Conservation (phyloP, 2,797 vertebrate species). For the Coreius guichenoti region DNA sequence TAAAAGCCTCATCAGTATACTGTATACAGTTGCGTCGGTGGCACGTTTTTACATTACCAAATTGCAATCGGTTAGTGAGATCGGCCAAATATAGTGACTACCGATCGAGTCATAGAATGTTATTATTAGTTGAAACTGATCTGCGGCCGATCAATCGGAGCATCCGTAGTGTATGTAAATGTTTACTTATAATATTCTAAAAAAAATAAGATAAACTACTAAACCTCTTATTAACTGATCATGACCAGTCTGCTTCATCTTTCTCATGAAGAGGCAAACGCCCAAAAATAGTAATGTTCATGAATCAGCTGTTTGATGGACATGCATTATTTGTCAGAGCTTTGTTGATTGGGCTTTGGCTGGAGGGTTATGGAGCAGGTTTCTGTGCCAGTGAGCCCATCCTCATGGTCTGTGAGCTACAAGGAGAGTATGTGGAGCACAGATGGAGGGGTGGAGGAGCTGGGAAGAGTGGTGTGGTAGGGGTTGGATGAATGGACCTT, state of each 20-base stretch:
- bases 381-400: conserved; percentile 50
- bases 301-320: conserved; percentile 54
- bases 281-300: background rate
- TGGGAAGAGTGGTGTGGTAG: conserved; percentile 61
- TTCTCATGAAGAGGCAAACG: background rate
- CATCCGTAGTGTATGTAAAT: background rate
- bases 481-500: conserved; percentile 63
- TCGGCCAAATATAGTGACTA: background rate
- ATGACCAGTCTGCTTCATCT: background rate
- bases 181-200: background rate
- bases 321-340: conserved; percentile 56
- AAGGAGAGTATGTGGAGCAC: conserved; percentile 53
- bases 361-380: conserved; percentile 50
- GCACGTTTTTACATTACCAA: background rate
- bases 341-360: conserved; percentile 52
- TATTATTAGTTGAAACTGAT: background rate
- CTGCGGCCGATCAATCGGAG: background rate
- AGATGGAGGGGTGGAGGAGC: conserved; percentile 64
- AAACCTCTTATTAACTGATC: background rate
- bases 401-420: conserved; percentile 53
- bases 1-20: background rate
- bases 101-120: background rate
- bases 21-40: background rate
- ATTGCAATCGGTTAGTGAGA: background rate
- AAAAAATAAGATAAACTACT: background rate